Base-by-base conservation (phyloP, 1,140 invertebrate species). In the Fopius arisanus region DNA sequence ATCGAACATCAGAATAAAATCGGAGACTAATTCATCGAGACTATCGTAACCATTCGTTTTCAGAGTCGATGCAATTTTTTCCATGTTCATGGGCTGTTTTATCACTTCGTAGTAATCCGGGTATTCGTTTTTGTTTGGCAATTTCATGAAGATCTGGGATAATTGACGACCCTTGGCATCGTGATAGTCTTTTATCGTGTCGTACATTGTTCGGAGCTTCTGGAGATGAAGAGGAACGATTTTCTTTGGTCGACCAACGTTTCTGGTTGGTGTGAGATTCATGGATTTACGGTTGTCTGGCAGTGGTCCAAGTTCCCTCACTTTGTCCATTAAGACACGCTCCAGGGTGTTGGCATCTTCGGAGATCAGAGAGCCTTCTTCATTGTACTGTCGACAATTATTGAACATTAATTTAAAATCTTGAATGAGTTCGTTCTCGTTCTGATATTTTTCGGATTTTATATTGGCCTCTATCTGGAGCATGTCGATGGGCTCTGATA, bases 61-160 rank as follows among this genome's bases (percentile, higher is more conserved):
- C 43, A 98, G 89, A 81, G 96, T 97, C 59, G 96, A 93, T 0
- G 94, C 93, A 75, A 99, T 99, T 77, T 94, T 94, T 80, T 98
- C 97, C 92, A 99, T 94, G 84, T 99, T 97, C 80, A 99, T 97
- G 0, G 98, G 98, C 77, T 95, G 94, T 82, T 98, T 98, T 29
- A 99, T 99, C 0, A 99, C 93, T 86, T 99, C 97, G 83, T 98
- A 99, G 86, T 99, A 99, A 83, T 98, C 96, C 1, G 97, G 97
- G 86, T 98, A 98, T 77, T 99, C 96, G 78, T 90, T 93, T 91
- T 97, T 97, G 6, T 95, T 96, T 14, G 97, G 97, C 65, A 99
- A 89, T 83, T 97, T 96, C 90, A 97, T 95, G 84, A 99, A 99
- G 76, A 98, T 97, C 33, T 95, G 87, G 0, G 96, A 94, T 40